A percentile compares a stretch with the other conserved stretches of the same genome.
phyloP scores from a whole-genome alignment of 2,797 vertebrate species.

The Hypotaenidia okinawae region DNA sequence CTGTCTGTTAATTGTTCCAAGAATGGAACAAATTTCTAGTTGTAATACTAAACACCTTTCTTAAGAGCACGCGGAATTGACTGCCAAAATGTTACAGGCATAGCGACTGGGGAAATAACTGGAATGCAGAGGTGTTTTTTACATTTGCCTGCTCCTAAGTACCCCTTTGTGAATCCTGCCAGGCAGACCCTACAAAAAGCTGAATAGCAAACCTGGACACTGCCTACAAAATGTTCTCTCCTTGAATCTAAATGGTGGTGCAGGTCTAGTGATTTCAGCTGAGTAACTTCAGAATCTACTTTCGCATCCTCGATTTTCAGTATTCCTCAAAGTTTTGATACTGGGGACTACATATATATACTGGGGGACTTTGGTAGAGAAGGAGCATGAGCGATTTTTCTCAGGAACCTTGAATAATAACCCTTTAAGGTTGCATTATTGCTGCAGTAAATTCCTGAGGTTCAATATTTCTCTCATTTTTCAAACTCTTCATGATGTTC shows the following conservation, averaged over 20 bases:
- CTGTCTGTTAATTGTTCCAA: not conserved
- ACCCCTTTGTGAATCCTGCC: not conserved
- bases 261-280: not conserved
- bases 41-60: not conserved
- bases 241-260: not conserved
- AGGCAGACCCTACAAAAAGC: not conserved
- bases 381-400: not conserved
- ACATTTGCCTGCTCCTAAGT: not conserved
- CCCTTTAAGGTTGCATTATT: not conserved
- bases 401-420: not conserved
- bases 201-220: not conserved
- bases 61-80: not conserved
- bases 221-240: not conserved
- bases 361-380: not conserved
- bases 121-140: not conserved
- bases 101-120: not conserved
- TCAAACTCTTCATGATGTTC: not conserved
- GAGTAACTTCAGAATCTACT: not conserved
- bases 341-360: not conserved
- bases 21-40: not conserved
- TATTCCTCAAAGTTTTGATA: not conserved
- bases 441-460: not conserved
- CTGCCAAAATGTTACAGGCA: not conserved
- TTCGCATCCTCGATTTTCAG: not conserved
- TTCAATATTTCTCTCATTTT: not conserved